Evolutionary conservation across 1,140 invertebrate species (phyloP).

Genomic region (Calephelis nemesis): DNA sequence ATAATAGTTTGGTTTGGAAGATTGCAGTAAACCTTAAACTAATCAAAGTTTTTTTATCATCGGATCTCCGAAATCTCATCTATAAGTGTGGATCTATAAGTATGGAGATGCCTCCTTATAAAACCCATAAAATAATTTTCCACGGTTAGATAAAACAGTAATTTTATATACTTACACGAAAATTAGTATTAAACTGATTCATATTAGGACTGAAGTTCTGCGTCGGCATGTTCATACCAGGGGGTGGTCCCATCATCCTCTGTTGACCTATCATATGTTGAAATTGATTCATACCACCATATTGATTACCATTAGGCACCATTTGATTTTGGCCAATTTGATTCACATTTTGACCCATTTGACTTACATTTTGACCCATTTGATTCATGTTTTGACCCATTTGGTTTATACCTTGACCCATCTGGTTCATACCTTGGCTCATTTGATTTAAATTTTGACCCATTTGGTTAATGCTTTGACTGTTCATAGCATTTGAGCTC

Average conservation of each 20-base stretch:
- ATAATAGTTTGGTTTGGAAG: no score
- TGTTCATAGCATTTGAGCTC: slow-evolving; percentile 34
- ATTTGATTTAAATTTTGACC: slow-evolving; percentile 43
- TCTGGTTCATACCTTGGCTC: slow-evolving; percentile 39
- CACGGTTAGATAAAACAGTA: no score
- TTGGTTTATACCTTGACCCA: slow-evolving; percentile 44
- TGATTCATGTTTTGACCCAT: slow-evolving; percentile 39
- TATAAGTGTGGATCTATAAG: no score
- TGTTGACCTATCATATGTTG: slow-evolving; percentile 58
- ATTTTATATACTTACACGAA: slow-evolving; percentile 59
- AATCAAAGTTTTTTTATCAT: no score
- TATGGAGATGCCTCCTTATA: no score
- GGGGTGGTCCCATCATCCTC: slow-evolving; percentile 60
- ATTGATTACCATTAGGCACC: slow-evolving; percentile 45
- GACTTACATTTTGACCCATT: slow-evolving; percentile 44
- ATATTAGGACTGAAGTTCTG: slow-evolving; percentile 62
- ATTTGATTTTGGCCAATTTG: slow-evolving; percentile 47
- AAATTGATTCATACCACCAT: slow-evolving; percentile 51
- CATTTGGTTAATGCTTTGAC: slow-evolving; percentile 41
- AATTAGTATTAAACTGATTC: slow-evolving; percentile 62
- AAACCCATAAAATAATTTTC: no score
- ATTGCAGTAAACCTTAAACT: no score
- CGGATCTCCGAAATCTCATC: no score
- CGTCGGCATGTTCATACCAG: slow-evolving; percentile 57
- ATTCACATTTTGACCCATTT: slow-evolving; percentile 40